These are phyloP conservation scores for Cantharis lateralis DNA, from an alignment of 2,888 invertebrate species.

Conservation along the genomic window DNA sequence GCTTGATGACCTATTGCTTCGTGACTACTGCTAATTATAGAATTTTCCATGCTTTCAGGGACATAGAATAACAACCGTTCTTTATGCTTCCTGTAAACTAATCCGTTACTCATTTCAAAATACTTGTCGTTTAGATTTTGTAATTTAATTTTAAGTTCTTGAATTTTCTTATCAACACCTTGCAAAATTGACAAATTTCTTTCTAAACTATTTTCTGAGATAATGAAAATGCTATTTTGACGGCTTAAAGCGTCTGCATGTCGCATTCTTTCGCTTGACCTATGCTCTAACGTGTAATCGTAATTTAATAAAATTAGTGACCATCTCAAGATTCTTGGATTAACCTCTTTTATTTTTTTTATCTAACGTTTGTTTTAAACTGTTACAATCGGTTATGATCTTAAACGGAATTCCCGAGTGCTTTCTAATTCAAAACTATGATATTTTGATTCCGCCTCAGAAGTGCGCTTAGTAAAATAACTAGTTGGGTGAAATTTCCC, in stretches of 20 bases:
- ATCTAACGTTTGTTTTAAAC: slow-evolving; percentile 2
- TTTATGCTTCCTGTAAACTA: no score
- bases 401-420: neutral
- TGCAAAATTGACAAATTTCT: neutral
- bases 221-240: neutral
- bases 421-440: no score
- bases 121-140: neutral
- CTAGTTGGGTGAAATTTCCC: no score
- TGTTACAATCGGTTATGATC: slow-evolving; percentile 1
- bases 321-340: neutral
- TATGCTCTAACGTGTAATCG: neutral
- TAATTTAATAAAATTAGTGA: neutral
- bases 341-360: slow-evolving; percentile 9
- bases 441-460: no score
- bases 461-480: no score
- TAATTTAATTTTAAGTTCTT: neutral
- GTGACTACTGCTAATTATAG: no score
- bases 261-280: neutral
- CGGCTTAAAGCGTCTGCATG: neutral
- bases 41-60: no score
- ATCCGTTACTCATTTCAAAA: neutral
- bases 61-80: no score
- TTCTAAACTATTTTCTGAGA: neutral
- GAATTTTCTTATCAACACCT: neutral
- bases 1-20: no score